phyloP scores from a whole-genome alignment of 2,113 vertebrate species.

The Myrmophylax atrothorax region DNA sequence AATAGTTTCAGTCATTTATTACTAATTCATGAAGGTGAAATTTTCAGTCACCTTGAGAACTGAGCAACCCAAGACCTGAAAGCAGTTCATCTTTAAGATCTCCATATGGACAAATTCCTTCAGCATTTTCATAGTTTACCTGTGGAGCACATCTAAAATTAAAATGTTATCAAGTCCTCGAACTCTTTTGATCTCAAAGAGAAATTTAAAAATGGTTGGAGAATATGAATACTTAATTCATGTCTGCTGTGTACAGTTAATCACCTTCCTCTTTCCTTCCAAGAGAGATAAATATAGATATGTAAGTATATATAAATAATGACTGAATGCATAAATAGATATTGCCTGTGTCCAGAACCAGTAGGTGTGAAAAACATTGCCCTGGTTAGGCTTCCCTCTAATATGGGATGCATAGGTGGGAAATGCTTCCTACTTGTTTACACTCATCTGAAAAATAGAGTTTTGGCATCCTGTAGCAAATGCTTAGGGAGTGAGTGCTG shows the following conservation, averaged over 20 bases:
- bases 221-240: not conserved
- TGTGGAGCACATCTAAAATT: not conserved
- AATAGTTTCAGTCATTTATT: constrained; percentile 12
- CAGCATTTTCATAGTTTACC: not conserved
- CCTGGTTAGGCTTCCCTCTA: not conserved
- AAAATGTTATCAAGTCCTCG: not conserved
- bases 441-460: not conserved
- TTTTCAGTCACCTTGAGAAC: constrained; percentile 16
- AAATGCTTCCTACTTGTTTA: not conserved
- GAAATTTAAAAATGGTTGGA: not conserved
- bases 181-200: not conserved
- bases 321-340: not conserved
- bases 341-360: not conserved
- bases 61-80: not conserved
- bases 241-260: not conserved
- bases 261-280: not conserved
- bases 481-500: not conserved
- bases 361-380: not conserved
- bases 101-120: not conserved
- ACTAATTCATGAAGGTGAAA: not conserved
- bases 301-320: not conserved
- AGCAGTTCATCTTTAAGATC: not conserved
- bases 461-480: not conserved
- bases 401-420: not conserved
- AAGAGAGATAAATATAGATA: not conserved